Percentiles rank a stretch among this genome's conserved stretches.
Evolutionary conservation across 2,888 invertebrate species (phyloP).

Genomic region (Andrena fulva): DNA sequence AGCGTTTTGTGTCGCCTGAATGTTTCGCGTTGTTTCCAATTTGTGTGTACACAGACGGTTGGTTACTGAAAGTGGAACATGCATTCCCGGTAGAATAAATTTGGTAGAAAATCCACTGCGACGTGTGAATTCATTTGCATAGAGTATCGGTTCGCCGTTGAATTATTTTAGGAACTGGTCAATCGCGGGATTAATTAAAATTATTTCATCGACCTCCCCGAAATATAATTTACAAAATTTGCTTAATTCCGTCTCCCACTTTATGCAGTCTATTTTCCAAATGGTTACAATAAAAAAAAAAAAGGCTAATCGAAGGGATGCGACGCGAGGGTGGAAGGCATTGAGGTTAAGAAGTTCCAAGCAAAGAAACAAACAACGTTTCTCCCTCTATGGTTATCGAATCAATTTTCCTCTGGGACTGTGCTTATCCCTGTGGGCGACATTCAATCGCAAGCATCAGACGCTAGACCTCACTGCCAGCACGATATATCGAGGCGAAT

Average conservation of each 20-base stretch:
- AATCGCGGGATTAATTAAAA: not conserved
- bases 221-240: not conserved
- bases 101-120: not conserved
- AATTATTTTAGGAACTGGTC: not conserved
- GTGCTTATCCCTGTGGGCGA: not conserved
- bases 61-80: not conserved
- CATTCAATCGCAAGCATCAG: not conserved
- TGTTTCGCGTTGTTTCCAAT: not conserved
- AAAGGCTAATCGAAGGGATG: not conserved
- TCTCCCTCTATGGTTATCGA: not conserved
- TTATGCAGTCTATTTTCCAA: not conserved
- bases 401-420: not conserved
- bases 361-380: not conserved
- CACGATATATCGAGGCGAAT: not conserved
- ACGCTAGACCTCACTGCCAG: not conserved
- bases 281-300: not conserved
- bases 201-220: not conserved
- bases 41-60: conserved; percentile 8
- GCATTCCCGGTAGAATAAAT: not conserved
- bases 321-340: not conserved
- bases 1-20: not conserved
- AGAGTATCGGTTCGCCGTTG: not conserved
- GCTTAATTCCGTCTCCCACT: not conserved
- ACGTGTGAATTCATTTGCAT: not conserved
- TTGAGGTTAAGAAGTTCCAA: not conserved